Evolutionary conservation across 2,113 vertebrate species (phyloP).

Genomic region (Cathartes aura): DNA sequence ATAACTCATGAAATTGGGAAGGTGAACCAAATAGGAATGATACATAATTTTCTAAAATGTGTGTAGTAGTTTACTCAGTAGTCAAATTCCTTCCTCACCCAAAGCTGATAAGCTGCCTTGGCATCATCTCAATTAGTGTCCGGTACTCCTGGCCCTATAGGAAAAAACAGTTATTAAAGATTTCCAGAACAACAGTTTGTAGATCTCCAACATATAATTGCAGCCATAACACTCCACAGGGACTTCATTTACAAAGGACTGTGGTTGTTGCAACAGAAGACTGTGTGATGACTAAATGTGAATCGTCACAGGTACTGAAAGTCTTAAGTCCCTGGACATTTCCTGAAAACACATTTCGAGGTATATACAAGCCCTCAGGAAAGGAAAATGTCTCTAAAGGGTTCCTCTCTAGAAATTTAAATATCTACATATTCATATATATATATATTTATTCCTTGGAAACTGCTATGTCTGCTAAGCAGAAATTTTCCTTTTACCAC

Average conservation of each 20-base stretch:
- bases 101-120: background rate
- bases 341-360: background rate
- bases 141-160: background rate
- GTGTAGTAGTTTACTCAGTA: background rate
- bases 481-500: background rate
- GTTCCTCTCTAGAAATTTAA: background rate
- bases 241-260: background rate
- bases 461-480: background rate
- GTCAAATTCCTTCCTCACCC: background rate
- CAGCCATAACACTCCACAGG: background rate
- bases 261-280: background rate
- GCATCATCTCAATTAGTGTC: background rate
- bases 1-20: background rate
- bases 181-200: background rate
- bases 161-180: background rate
- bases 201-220: background rate
- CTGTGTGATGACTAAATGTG: accelerated
- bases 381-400: background rate
- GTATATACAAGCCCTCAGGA: background rate
- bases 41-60: background rate
- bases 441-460: background rate
- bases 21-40: background rate
- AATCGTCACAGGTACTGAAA: background rate
- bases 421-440: background rate
- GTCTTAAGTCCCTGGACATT: background rate